Evolutionary conservation across 2,888 invertebrate genomes (phyloP), one percentile per base, ranked within the genome.

Genomic region (Julus scandinavius): DNA sequence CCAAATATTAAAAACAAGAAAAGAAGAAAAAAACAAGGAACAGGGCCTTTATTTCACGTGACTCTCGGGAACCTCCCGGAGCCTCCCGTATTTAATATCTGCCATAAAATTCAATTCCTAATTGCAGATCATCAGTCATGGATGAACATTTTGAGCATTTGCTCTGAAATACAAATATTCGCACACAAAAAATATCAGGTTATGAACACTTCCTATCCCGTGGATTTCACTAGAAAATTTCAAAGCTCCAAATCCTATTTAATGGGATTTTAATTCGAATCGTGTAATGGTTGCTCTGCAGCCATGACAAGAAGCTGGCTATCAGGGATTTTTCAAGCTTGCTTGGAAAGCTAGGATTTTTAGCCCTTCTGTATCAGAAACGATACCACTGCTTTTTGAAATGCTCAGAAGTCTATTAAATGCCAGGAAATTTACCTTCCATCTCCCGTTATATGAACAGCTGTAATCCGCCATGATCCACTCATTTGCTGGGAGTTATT

Each of bases 371-470:
- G 29, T 29, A 11, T n/a, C 9, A 72, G 9, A n/a, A 29, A 2
- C 29, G 0, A 72, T 29, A 29, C 11, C 72, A 11, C 11, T 9
- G 72, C 72, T 7, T 17, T n/a, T 63, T 2, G 58, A 63, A 63
- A n/a, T 0, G 58, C 1, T 13, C 54, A 17, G 54, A 29, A 29
- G 15, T 63, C 4, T 72, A 49, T 15, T 38, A 38, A 85, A 88
- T 49, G 20, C 20, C 29, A n/a, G 84, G 20, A 38, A 85, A 88
- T 72, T 89, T 89, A 89, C 89, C 89, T 88, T 88, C 89, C 89
- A 89, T 41, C 87, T 88, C n/a, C 89, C 89, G 50, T 88, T 88
- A 29, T 85, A 84, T 54, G 54, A 50, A 92, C 92, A 85, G 41
- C 72, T 72, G 72, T 72, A 72, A 72, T 72, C 72, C 72, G 72